Evolutionary conservation across 2,888 invertebrate species (phyloP), one percentile per base, ranked within the genome.

Genomic region (Phymatocera aterrima): DNA sequence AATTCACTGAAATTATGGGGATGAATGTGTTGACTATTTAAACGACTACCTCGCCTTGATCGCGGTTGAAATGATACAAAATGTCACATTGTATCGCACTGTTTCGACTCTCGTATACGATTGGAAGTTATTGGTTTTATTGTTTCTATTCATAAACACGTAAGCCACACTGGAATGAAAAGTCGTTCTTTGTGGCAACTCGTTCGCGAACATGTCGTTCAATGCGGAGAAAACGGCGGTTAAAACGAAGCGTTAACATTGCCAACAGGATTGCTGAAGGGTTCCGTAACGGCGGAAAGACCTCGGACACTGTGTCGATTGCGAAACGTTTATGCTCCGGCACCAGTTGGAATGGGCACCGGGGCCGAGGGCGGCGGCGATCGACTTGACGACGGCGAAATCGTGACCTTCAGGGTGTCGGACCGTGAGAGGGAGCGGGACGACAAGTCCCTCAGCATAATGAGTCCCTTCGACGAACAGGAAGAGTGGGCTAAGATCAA

Each of bases 401-500:
- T 64, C 57, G 84, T 86, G 79, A 81, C 85, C 79, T 87, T 88
- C 81, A 85, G 88, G 80, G 80, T 88, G 81, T 84, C 87, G 85
- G 89, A 91, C 86, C 85, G 88, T 24, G 89, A 89, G 79, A 87
- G 87, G 54, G 91, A 90, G 78, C 87, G 89, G 78, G 89, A 90
- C 86, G 90, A 91, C 82, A 92, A 92, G 80, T 91, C 92, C 34
- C 91, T 92, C 81, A 92, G 93, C 78, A 93, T 96, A 84, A 93
- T 97, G 84, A 97, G 97, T 88, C 97, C 97, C 2, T 97, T 97
- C 91, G 97, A 98, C 92, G 97, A 98, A 89, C 95, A 96, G 91
- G 97, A 97, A 91, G 98, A 98, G 92, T 98, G 98, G 97, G 97
- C 97, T 31, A 97, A 98, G 92, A 98, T 98, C 86, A 97, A 97